phyloP scores from a whole-genome alignment of 2,888 invertebrate genomes.

The Pollenia griseotomentosa region DNA sequence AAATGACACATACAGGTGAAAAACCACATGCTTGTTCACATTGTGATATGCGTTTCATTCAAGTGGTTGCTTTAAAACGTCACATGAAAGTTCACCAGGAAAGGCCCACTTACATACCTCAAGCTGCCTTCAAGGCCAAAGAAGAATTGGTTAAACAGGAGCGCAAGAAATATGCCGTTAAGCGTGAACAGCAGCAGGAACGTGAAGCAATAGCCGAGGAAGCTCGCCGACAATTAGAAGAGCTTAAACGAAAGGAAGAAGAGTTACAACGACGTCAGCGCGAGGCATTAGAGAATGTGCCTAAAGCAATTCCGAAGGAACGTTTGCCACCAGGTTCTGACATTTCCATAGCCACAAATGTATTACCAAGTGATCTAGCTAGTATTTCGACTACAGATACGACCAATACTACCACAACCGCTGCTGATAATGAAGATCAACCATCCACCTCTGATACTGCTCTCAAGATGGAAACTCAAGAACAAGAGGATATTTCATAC shows the following conservation, averaged over 20 bases:
- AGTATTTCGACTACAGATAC: slow-evolving; percentile 21
- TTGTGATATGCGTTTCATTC: slow-evolving; percentile 82
- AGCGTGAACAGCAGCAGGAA: slow-evolving; percentile 79
- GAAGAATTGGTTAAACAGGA: slow-evolving; percentile 81
- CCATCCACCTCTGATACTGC: slow-evolving; percentile 7
- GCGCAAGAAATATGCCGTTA: slow-evolving; percentile 79
- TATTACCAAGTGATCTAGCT: slow-evolving; percentile 65
- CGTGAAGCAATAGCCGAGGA: slow-evolving; percentile 80
- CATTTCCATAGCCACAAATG: slow-evolving; percentile 70
- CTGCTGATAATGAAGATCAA: background rate
- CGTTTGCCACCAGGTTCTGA: slow-evolving; percentile 69
- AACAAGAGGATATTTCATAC: slow-evolving; percentile 50
- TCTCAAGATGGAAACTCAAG: slow-evolving; percentile 53
- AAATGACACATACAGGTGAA: slow-evolving; percentile 83
- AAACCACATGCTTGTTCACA: slow-evolving; percentile 82
- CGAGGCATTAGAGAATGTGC: slow-evolving; percentile 65
- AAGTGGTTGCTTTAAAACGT: slow-evolving; percentile 81
- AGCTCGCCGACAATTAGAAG: slow-evolving; percentile 79
- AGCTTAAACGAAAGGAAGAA: slow-evolving; percentile 77
- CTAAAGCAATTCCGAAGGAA: slow-evolving; percentile 71
- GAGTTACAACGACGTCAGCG: slow-evolving; percentile 71
- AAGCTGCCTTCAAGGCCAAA: slow-evolving; percentile 77
- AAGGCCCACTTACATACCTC: slow-evolving; percentile 77
- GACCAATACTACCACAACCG: slow-evolving; percentile 2
- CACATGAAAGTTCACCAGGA: slow-evolving; percentile 82